phyloP scores from a whole-genome alignment of 2,888 invertebrate genomes.

The Halictus ligatus region DNA sequence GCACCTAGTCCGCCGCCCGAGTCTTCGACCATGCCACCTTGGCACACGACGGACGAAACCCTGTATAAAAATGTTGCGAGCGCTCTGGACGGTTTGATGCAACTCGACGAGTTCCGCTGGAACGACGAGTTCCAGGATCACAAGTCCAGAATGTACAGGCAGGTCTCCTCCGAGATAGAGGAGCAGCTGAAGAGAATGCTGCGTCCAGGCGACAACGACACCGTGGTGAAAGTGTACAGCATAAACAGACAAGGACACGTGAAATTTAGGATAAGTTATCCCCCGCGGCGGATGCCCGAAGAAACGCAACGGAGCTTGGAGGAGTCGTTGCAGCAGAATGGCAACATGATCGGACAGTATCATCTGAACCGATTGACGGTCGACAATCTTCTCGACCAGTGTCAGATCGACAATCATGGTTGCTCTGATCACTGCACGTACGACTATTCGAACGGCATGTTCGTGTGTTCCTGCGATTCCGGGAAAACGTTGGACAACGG shows the following conservation, averaged over 20 bases:
- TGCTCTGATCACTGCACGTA: slow-evolving; percentile 90
- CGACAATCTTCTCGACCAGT: slow-evolving; percentile 86
- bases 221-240: slow-evolving; percentile 78
- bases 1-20: slow-evolving; percentile 81
- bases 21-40: slow-evolving; percentile 78
- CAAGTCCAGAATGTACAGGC: slow-evolving; percentile 87
- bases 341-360: slow-evolving; percentile 77
- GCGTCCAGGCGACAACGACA: slow-evolving; percentile 60
- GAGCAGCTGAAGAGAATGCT: slow-evolving; percentile 86
- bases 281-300: slow-evolving; percentile 72
- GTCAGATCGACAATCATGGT: slow-evolving; percentile 87
- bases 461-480: slow-evolving; percentile 88
- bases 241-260: slow-evolving; percentile 78
- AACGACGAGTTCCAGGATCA: slow-evolving; percentile 86
- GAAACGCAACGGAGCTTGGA: slow-evolving; percentile 77
- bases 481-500: slow-evolving; percentile 85
- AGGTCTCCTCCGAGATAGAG: slow-evolving; percentile 87
- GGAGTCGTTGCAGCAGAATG: slow-evolving; percentile 72
- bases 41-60: slow-evolving; percentile 81
- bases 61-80: slow-evolving; percentile 86
- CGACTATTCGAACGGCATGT: slow-evolving; percentile 87
- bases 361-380: slow-evolving; percentile 76
- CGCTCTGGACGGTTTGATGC: slow-evolving; percentile 89
- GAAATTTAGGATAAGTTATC: slow-evolving; percentile 79
- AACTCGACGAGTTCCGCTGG: slow-evolving; percentile 88